These are phyloP conservation scores for Ennomos fuscantarius DNA, from an alignment of 2,888 invertebrate genomes.

Conservation along the genomic window DNA sequence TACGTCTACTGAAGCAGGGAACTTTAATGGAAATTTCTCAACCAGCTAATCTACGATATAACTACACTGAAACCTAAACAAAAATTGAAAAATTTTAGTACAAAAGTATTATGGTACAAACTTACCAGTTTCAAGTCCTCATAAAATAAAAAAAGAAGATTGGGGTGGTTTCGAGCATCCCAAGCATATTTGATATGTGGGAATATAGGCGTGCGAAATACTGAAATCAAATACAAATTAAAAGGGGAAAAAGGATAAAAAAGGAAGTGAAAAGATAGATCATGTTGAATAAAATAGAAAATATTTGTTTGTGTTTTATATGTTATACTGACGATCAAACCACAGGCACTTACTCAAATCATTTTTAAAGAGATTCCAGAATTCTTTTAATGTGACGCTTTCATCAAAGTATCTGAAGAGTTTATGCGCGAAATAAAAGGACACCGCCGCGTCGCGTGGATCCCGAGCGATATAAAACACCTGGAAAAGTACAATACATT, in stretches of 20 bases:
- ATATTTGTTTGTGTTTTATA: too few relatives aligned
- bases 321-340: too few relatives aligned
- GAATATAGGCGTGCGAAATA: constrained; percentile 89
- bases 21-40: too few relatives aligned
- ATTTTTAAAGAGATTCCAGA: constrained; percentile 62
- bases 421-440: constrained; percentile 88
- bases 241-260: neutral
- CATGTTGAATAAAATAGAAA: too few relatives aligned
- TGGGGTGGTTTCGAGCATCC: constrained; percentile 84
- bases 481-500: constrained; percentile 29
- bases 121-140: constrained; percentile 88
- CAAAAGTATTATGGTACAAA: too few relatives aligned
- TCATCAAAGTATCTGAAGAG: constrained; percentile 61
- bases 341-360: constrained; percentile 54
- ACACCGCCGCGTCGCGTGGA: constrained; percentile 92
- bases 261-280: too few relatives aligned
- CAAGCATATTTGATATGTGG: constrained; percentile 90
- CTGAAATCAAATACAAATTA: constrained; percentile 59
- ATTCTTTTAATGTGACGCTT: constrained; percentile 54
- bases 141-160: constrained; percentile 90
- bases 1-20: too few relatives aligned
- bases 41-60: too few relatives aligned
- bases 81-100: too few relatives aligned
- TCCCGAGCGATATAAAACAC: constrained; percentile 91
- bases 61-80: too few relatives aligned